These are phyloP conservation scores for Ceratotherium simum DNA, from an alignment of 2,113 vertebrate species.

Conservation along the genomic window DNA sequence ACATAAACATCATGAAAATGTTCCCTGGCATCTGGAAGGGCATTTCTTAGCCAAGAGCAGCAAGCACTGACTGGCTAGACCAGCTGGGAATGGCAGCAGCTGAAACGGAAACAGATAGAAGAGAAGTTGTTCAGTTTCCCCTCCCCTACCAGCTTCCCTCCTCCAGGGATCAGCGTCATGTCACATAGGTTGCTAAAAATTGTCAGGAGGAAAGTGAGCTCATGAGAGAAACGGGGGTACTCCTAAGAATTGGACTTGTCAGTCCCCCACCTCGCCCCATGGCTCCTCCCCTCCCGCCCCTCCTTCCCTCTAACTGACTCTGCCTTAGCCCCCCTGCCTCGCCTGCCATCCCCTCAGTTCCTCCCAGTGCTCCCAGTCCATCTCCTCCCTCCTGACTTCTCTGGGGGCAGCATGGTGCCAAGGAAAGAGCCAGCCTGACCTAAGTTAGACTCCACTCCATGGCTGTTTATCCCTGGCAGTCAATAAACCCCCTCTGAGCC, in stretches of 20 bases:
- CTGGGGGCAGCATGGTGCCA: background rate
- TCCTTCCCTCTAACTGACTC: background rate
- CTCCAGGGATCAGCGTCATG: background rate
- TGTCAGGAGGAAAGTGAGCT: background rate
- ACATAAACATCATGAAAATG: background rate
- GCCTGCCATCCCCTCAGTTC: background rate
- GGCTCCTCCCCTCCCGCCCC: background rate
- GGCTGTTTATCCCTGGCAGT: background rate
- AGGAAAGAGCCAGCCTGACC: background rate
- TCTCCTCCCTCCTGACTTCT: background rate
- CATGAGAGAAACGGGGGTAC: background rate
- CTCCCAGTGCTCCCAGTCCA: too few species aligned
- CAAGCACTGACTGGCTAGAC: background rate
- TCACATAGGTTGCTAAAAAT: background rate
- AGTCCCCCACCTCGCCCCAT: background rate
- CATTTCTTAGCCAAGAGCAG: background rate
- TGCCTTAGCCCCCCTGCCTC: too few species aligned
- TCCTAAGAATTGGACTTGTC: background rate
- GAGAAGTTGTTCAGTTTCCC: background rate
- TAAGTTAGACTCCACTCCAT: background rate
- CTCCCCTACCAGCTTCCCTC: background rate
- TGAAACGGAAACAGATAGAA: rapidly evolving
- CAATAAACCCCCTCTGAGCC: background rate
- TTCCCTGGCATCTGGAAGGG: background rate
- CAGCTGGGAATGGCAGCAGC: background rate